Base-by-base conservation (phyloP, 2,797 vertebrate genomes). In the Poeciliopsis paucimaculata region DNA sequence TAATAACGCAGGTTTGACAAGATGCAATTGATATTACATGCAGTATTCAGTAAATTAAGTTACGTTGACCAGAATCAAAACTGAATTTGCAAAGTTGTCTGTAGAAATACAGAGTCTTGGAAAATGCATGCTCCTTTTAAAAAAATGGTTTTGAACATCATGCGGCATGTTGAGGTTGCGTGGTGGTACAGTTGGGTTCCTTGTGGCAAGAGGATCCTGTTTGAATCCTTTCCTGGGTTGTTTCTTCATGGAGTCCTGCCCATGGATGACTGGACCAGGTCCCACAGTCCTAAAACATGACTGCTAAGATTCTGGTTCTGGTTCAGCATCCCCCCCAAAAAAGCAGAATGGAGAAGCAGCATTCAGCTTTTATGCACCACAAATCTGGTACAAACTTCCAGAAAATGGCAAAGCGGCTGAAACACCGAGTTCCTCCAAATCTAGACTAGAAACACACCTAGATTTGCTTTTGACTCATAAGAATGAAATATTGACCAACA, bases 1-100 rank as follows among this genome's bases (percentile, higher is more conserved):
- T 85, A 87, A 82, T 16, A 79, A 88, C 78, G 68, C 82, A 51
- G 77, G 86, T 84, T 82, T 78, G 84, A 78, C 89, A 85, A 79
- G 71, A 45, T 88, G 87, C 78, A 77, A 71, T 43, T 49, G 41
- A 57, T 57, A 31, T 45, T 39, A 60, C 39, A 46, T n/a, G 36
- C 31, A n/a, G 41, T n/a, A 15, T 47, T 66, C 26, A 79, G 64
- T 73, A 26, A 31, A 47, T 73, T 80, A 60, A 43, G 81, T 82
- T 45, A 46, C 5, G 11, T n/a, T 76, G 41, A 76, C 28, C 76
- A 79, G 86, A 31, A 82, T 76, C 47, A 71, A 60, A 87, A 68
- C 39, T 70, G 62, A 41, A 68, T 23, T 41, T 68, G 36, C 20
- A 68, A 68, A 23, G 64, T 41, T 41, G 36, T 26, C 39, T 12